Base-by-base conservation (phyloP, 2,888 invertebrate genomes). In the Hypercompe scribonia region DNA sequence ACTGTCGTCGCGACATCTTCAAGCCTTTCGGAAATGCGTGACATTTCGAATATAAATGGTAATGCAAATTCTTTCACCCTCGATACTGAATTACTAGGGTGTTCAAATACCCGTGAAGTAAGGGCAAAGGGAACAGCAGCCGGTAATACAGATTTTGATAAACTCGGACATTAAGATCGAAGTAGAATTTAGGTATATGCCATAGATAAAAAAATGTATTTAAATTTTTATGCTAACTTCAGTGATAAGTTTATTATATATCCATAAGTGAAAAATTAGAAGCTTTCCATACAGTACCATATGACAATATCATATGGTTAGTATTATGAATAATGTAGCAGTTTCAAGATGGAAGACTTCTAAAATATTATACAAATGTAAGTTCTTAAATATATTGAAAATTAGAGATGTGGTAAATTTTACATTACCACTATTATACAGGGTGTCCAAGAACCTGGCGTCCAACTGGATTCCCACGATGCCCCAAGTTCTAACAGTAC, bases 91-190 rank as follows among this genome's bases (percentile, higher is more conserved):
- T 68, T 58, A 72, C 39, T 46, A 75, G 83, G 83, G 83, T 83
- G 81, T 61, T 63, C 81, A 83, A 83, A 81, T 76, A 83, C 75
- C 77, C 83, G 78, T 83, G 81, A 83, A 83, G 72, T 72, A 67
- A 33, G 81, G 77, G 76, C 75, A 77, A 81, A 83, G 81, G 83
- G 83, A 80, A 75, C 78, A 83, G 42, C 74, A 78, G 61, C 78
- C 75, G 72, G 78, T 81, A 77, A 75, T 69, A 73, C 68, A 77
- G 67, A 72, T 78, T 80, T 76, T 79, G 76, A 79, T 73, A 75
- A 75, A 81, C 78, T 75, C 66, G 64, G 58, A 28, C 61, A 69
- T n/a, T 70, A 54, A 69, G 74, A 75, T 76, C 70, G 75, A 34
- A 65, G 36, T 10, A 36, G 34, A 33, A 36, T 36, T 34, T 18